Evolutionary conservation across 2,888 invertebrate species (phyloP).

Genomic region (Nebria salina): DNA sequence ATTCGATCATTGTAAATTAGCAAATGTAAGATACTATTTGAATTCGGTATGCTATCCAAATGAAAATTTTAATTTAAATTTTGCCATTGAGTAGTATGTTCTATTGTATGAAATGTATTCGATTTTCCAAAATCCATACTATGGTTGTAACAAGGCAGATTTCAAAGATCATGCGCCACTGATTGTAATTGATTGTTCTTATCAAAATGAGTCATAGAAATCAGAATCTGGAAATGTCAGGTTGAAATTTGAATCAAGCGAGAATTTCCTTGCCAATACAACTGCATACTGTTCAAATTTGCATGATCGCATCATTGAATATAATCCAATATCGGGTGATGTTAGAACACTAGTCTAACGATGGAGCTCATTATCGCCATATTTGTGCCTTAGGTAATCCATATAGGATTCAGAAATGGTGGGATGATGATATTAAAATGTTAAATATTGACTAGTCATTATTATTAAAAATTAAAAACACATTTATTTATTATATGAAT

Average conservation of each 20-base stretch:
- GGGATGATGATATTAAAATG: too few relatives aligned
- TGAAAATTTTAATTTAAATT: slow-evolving; percentile 54
- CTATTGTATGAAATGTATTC: slow-evolving; percentile 51
- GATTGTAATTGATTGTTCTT: slow-evolving; percentile 52
- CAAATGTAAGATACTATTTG: slow-evolving; percentile 56
- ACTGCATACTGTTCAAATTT: slow-evolving; percentile 52
- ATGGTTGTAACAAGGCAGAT: slow-evolving; percentile 52
- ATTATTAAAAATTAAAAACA: too few relatives aligned
- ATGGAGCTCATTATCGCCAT: neutral
- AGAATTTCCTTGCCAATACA: slow-evolving; percentile 50
- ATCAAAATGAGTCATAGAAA: slow-evolving; percentile 52
- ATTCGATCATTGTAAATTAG: slow-evolving; percentile 53
- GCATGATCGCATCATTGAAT: slow-evolving; percentile 51
- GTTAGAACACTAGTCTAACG: slow-evolving; percentile 49
- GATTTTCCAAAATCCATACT: slow-evolving; percentile 52
- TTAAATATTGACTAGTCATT: too few relatives aligned
- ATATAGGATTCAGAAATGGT: too few relatives aligned
- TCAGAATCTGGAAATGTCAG: slow-evolving; percentile 50
- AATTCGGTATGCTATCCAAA: slow-evolving; percentile 53
- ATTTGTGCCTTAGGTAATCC: too few relatives aligned
- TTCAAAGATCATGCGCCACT: slow-evolving; percentile 52
- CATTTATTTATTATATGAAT: too few relatives aligned
- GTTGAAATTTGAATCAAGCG: slow-evolving; percentile 52
- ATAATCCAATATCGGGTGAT: slow-evolving; percentile 50
- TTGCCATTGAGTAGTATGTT: slow-evolving; percentile 48